phyloP scores from a whole-genome alignment of 2,797 vertebrate species.

The Scolopax rusticola region DNA sequence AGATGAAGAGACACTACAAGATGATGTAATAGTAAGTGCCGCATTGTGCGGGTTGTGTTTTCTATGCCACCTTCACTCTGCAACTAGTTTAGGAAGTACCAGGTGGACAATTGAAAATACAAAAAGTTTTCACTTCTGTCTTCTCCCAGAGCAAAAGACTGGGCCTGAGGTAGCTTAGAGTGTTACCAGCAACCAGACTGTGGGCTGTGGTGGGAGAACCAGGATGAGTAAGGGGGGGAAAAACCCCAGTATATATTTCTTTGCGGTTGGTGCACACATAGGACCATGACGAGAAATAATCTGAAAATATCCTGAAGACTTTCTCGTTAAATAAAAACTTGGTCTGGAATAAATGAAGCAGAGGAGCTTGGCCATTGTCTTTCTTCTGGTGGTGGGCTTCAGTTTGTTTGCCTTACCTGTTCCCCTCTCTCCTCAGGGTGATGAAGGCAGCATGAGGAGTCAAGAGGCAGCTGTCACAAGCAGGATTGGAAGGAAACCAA shows the following conservation, averaged over 20 bases:
- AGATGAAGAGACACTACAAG: slow-evolving; percentile 83
- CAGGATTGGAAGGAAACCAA: slow-evolving; percentile 73
- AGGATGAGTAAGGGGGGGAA: background rate
- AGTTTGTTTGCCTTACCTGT: background rate
- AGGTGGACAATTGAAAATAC: background rate
- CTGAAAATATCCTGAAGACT: background rate
- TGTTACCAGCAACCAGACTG: background rate
- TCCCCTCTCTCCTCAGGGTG: slow-evolving; percentile 75
- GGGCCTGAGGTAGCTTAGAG: background rate
- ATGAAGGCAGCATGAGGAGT: slow-evolving; percentile 79
- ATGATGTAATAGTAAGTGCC: slow-evolving; percentile 86
- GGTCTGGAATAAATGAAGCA: background rate
- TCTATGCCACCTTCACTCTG: background rate
- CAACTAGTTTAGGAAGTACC: background rate
- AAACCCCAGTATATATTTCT: background rate
- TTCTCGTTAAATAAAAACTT: background rate
- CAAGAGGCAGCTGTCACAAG: slow-evolving; percentile 72
- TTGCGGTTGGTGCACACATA: background rate
- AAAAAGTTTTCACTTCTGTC: background rate
- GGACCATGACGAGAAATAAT: background rate
- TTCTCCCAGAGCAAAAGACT: background rate
- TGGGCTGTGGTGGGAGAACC: background rate
- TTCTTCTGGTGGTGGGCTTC: background rate
- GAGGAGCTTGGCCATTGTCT: background rate
- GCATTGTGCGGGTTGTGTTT: background rate